Evolutionary conservation across 1,140 invertebrate genomes (phyloP), one percentile per base, ranked within the genome.

Genomic region (Drosophila rhopaloa): DNA sequence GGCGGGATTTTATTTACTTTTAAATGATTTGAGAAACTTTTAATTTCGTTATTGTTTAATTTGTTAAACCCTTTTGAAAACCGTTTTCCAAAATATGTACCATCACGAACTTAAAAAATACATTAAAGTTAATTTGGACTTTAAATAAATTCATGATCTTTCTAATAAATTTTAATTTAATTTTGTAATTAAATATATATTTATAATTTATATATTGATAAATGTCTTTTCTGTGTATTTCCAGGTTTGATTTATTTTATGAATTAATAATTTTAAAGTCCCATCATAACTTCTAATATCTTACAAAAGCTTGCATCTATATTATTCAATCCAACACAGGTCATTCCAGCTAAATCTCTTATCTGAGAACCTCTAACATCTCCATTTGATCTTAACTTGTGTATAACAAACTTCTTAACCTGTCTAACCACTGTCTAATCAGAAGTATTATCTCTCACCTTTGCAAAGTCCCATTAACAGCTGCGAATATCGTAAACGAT

Each of bases 401-500:
- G 66, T 80, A 85, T 84, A 76, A 76, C 62, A 84, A 53, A 47
- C 50, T 27, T 61, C 44, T 55, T 57, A 40, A 41, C 79, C 14
- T 4, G 14, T 19, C 48, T 51, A 75, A 76, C 53, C 29, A 1
- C 13, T 32, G 53, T 66, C 56, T 61, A 66, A 81, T 71, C 60
- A 46, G 68, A 78, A 37, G 10, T 19, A 59, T 24, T 38, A 73
- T 29, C 35, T 56, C 54, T 56, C 54, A 41, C 54, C 54, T 62
- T 32, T 10, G 48, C 48, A n/a, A 40, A 35, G n/a, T 44, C 46
- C n/a, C 29, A 47, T 54, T 50, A 35, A 27, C 16, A 9, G 11
- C 16, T 10, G 2, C 14, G 84, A 89, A 89, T 89, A 88, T 88
- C 83, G 83, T 88, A 60, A 66, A 88, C 84, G 83, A 61, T 83